A percentile compares a stretch with the other conserved stretches of the same genome.
phyloP scores from a whole-genome alignment of 35 echinoderm and acorn worm genomes.

The Strongylocentrotus purpuratus region DNA sequence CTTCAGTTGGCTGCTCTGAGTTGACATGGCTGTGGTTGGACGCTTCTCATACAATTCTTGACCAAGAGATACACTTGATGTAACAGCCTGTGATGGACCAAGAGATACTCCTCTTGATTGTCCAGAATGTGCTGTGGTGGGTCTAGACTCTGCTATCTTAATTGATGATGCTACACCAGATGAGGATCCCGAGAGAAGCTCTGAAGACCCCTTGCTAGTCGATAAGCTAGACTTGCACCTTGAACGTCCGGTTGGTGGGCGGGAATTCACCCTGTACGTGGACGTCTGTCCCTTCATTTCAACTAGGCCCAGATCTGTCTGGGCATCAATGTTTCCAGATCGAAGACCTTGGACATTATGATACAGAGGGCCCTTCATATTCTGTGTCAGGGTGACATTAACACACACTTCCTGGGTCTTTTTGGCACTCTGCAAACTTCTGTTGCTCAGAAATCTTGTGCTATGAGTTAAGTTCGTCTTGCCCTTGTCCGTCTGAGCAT shows the following conservation, averaged over 20 bases:
- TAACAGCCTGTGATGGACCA: not conserved
- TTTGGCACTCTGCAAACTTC: constrained; percentile 61
- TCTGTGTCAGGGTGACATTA: constrained; percentile 73
- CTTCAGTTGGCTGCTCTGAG: constrained; percentile 39
- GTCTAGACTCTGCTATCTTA: constrained; percentile 31
- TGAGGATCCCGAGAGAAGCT: not conserved
- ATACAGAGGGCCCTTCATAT: constrained; percentile 85
- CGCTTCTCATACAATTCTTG: not conserved
- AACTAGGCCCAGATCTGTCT: not conserved
- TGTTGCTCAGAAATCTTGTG: constrained; percentile 67
- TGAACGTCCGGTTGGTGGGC: not conserved
- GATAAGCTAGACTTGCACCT: not conserved
- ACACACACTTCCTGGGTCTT: constrained; percentile 62
- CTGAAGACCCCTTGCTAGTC: not conserved
- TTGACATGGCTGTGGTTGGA: constrained; percentile 75
- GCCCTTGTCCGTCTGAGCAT: not conserved
- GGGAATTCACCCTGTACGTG: not conserved
- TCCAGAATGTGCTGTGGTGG: constrained; percentile 46
- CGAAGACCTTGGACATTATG: constrained; percentile 52
- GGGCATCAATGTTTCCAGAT: not conserved
- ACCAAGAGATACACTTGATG: not conserved
- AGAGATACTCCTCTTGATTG: constrained; percentile 20
- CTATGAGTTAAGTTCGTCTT: constrained; percentile 72
- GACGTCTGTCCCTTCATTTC: constrained; percentile 3
- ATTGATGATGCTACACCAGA: not conserved